These are phyloP conservation scores for Falcaria lacertinaria DNA, from an alignment of 2,888 invertebrate species.

Conservation along the genomic window DNA sequence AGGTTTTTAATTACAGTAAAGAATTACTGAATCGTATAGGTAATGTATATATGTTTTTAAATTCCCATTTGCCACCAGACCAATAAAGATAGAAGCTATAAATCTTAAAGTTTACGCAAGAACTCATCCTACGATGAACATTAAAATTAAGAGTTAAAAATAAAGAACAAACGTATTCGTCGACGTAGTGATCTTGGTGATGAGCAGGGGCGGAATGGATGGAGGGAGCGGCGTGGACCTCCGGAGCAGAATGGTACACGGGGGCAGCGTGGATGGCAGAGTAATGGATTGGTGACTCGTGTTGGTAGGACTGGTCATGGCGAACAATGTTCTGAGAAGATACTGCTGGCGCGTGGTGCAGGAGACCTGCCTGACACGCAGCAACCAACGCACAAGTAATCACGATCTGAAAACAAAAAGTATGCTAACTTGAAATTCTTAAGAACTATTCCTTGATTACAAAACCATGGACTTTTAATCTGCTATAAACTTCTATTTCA, in stretches of 20 bases:
- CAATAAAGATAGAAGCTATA: too few relatives aligned
- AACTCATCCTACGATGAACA: too few relatives aligned
- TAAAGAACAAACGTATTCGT: conserved; percentile 60
- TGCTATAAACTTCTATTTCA: too few relatives aligned
- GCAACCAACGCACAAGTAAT: conserved; percentile 56
- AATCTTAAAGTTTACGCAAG: too few relatives aligned
- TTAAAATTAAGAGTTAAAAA: too few relatives aligned
- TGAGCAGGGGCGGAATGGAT: conserved; percentile 25
- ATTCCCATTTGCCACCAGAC: too few relatives aligned
- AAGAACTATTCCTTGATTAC: too few relatives aligned
- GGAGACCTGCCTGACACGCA: conserved; percentile 57
- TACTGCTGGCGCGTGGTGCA: conserved; percentile 69
- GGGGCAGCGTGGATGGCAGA: conserved; percentile 34
- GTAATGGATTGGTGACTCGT: conserved; percentile 58
- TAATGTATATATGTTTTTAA: too few relatives aligned
- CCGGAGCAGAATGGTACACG: conserved; percentile 23
- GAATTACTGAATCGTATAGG: too few relatives aligned
- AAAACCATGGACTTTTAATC: too few relatives aligned
- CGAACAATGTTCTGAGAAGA: conserved; percentile 72
- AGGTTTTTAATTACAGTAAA: too few relatives aligned
- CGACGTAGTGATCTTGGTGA: conserved; percentile 64
- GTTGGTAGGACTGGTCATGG: conserved; percentile 57
- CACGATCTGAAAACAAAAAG: conserved; percentile 41
- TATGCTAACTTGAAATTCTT: background rate
- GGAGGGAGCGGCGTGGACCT: conserved; percentile 20